phyloP scores from a whole-genome alignment of 2,888 invertebrate species.

The Eristalis intricaria region DNA sequence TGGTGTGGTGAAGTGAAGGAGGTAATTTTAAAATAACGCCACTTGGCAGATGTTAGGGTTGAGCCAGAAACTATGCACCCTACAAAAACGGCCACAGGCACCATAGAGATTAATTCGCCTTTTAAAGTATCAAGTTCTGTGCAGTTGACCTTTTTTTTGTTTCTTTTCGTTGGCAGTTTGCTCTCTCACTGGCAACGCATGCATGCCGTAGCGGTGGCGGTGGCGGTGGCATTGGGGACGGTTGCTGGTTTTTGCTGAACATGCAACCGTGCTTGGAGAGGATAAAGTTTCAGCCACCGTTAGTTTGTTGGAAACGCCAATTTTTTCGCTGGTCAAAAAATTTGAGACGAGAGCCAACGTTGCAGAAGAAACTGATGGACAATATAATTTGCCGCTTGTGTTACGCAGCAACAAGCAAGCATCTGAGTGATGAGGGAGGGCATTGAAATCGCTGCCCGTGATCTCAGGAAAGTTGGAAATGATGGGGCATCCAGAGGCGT shows the following conservation, averaged over 20 bases:
- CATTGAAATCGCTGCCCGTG: not conserved
- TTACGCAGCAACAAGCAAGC: not conserved
- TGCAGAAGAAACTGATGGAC: not conserved
- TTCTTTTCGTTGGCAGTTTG: not conserved
- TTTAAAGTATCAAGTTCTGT: slow-evolving; percentile 59
- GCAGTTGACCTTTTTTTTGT: not conserved
- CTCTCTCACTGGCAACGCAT: not conserved
- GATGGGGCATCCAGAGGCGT: not conserved
- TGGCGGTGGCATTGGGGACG: slow-evolving; percentile 15
- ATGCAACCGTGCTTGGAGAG: slow-evolving; percentile 64
- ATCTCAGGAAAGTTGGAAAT: not conserved
- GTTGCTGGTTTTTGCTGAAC: slow-evolving; percentile 33
- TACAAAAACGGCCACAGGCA: slow-evolving; percentile 6
- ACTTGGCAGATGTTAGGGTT: slow-evolving; percentile 64
- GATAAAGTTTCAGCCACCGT: slow-evolving; percentile 68
- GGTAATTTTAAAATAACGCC: slow-evolving; percentile 39
- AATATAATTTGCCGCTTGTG: slow-evolving; percentile 56
- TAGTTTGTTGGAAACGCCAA: slow-evolving; percentile 17
- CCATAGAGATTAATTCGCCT: slow-evolving; percentile 37
- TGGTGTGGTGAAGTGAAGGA: slow-evolving; percentile 21
- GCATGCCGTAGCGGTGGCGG: slow-evolving; percentile 28
- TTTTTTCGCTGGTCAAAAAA: slow-evolving; percentile 23
- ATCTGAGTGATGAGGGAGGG: not conserved
- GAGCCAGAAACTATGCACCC: not conserved
- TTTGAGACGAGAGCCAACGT: slow-evolving; percentile 24